Evolutionary conservation across 2,888 invertebrate genomes (phyloP), one percentile per base, ranked within the genome.

Genomic region (Idaea aversata): DNA sequence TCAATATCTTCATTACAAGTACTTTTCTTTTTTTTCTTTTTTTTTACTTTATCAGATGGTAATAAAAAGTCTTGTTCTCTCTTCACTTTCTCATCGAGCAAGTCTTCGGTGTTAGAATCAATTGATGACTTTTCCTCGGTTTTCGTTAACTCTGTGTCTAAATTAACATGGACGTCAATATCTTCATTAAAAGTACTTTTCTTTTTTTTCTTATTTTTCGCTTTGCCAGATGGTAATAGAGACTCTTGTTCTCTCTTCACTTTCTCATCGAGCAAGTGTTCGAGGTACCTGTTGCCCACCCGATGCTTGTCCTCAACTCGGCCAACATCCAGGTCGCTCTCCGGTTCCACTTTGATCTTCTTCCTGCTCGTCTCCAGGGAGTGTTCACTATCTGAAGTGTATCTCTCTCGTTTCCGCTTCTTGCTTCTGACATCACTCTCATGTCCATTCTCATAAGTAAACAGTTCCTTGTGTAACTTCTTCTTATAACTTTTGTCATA

Each of bases 241-340:
- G 67, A 67, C 5, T 65, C 65, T 63, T 79, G 67, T 72, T 84
- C 84, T 68, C 83, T 75, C 65, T 88, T 86, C 0, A 88, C 85
- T 72, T 76, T 76, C 35, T 79, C 67, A 65, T 86, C 73, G 15
- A 87, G 72, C 70, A 77, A 83, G 57, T 75, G 76, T 65, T 86
- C 81, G 78, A 81, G 77, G 67, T 77, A 67, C 16, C 5, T n/a
- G n/a, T 58, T 15, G 58, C 15, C 7, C 58, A 15, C 10, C n/a
- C 4, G 3, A 57, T 57, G 57, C 57, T 57, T 57, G 57, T 57
- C 3, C 15, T 57, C n/a, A 15, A 5, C 58, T 58, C n/a, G 13
- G 58, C 3, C 15, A 15, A 59, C 7, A 34, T 86, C 84, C 61
- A 73, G 61, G 62, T 87, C 87, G 78, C 83, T 86, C 36, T 82